phyloP scores from a whole-genome alignment of 2,888 invertebrate species.

The Caenorhabditis sp. region DNA sequence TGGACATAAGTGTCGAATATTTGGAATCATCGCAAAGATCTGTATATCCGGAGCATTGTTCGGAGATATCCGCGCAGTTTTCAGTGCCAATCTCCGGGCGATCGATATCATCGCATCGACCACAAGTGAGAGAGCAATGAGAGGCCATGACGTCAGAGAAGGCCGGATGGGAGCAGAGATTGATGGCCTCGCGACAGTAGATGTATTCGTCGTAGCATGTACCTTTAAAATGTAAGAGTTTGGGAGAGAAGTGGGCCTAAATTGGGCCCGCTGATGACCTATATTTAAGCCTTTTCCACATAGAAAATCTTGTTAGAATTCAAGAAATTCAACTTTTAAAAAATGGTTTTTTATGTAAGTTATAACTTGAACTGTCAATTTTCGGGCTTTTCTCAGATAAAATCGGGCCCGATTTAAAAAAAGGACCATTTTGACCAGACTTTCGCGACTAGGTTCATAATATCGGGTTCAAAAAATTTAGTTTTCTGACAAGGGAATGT shows the following conservation, averaged over 20 bases:
- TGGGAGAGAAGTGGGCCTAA: not conserved
- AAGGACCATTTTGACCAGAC: no score
- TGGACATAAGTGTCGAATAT: conserved; percentile 39
- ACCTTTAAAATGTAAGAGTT: conserved; percentile 17
- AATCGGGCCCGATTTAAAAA: no score
- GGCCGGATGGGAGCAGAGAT: conserved; percentile 56
- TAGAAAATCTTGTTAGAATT: no score
- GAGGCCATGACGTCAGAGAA: conserved; percentile 56
- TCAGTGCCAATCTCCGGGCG: not conserved
- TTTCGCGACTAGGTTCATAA: no score
- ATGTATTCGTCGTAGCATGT: conserved; percentile 60
- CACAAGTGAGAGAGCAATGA: conserved; percentile 57
- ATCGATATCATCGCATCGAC: conserved; percentile 50
- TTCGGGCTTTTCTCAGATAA: no score
- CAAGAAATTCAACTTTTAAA: no score
- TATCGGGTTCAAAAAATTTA: no score
- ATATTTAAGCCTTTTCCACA: not conserved
- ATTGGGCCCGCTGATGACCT: not conserved
- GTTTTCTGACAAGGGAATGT: no score
- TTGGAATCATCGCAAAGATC: conserved; percentile 45
- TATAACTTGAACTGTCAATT: no score
- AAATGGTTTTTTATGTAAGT: no score
- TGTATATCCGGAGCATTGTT: conserved; percentile 40
- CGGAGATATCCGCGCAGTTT: not conserved
- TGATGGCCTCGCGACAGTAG: conserved; percentile 55